A percentile compares a stretch with the other conserved stretches of the same genome.
Evolutionary conservation across 2,797 vertebrate species (phyloP).

Genomic region (Arremon aurantiirostris): DNA sequence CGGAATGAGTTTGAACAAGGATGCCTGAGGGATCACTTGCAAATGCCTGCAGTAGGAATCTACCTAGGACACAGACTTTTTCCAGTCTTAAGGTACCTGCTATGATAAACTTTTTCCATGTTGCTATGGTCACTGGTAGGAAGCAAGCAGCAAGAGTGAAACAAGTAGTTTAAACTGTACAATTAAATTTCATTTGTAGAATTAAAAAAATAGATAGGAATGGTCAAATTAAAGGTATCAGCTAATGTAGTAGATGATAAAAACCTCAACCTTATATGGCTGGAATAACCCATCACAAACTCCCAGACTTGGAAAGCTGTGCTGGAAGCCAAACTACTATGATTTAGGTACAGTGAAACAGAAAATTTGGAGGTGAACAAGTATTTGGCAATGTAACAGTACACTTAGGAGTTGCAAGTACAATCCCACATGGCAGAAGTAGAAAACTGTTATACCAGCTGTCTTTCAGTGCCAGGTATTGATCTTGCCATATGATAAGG

Average conservation of each 20-base stretch:
- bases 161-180: neutral
- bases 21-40: neutral
- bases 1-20: neutral
- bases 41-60: neutral
- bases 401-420: neutral
- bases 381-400: neutral
- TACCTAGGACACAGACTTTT: neutral
- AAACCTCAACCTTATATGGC: fast-evolving
- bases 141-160: neutral
- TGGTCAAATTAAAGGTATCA: neutral
- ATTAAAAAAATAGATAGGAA: neutral
- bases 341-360: neutral
- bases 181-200: neutral
- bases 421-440: neutral
- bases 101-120: neutral
- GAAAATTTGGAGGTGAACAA: neutral
- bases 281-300: neutral
- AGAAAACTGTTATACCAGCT: neutral
- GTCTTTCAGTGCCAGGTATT: neutral
- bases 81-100: neutral
- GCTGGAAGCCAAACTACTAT: neutral
- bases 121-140: neutral
- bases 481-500: neutral
- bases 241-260: neutral
- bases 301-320: fast-evolving